Evolutionary conservation across 2,888 invertebrate species (phyloP).

Genomic region (Ecliptopera silaceata): DNA sequence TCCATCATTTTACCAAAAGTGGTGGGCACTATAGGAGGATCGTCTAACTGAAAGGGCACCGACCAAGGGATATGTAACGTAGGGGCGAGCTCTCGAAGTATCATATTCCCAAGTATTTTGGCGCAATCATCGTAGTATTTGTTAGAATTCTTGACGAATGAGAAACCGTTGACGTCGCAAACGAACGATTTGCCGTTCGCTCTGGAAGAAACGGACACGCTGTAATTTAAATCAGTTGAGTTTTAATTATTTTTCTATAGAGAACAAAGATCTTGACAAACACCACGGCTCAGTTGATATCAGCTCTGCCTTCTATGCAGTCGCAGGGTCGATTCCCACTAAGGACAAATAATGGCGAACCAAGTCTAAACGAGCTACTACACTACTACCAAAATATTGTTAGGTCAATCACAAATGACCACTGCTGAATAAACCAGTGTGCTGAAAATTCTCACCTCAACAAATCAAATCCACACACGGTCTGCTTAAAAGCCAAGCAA

Average conservation of each 20-base stretch:
- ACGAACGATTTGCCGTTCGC: conserved; percentile 99
- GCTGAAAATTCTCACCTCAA: conserved; percentile 83
- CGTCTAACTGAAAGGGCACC: conserved; percentile 97
- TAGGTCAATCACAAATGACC: too few species aligned
- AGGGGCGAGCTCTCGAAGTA: conserved; percentile 96
- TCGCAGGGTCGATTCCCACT: too few species aligned
- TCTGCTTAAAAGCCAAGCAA: conserved; percentile 97
- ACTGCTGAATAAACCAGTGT: too few species aligned
- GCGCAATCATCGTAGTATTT: conserved; percentile 99
- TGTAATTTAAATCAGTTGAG: neutral
- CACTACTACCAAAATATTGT: too few species aligned
- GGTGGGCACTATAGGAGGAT: conserved; percentile 99
- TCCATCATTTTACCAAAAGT: conserved; percentile 99
- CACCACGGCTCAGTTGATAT: too few species aligned
- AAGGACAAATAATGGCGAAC: too few species aligned
- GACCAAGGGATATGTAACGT: conserved; percentile 98
- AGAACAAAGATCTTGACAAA: too few species aligned
- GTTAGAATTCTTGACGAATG: conserved; percentile 99
- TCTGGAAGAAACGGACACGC: conserved; percentile 71
- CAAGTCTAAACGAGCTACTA: too few species aligned
- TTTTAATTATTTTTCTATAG: neutral
- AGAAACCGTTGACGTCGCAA: conserved; percentile 99
- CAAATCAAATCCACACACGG: conserved; percentile 99
- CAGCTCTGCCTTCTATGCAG: too few species aligned
- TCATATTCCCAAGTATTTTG: conserved; percentile 99